These are phyloP conservation scores for Orthosia cruda DNA, from an alignment of 2,888 invertebrate species.

Conservation along the genomic window DNA sequence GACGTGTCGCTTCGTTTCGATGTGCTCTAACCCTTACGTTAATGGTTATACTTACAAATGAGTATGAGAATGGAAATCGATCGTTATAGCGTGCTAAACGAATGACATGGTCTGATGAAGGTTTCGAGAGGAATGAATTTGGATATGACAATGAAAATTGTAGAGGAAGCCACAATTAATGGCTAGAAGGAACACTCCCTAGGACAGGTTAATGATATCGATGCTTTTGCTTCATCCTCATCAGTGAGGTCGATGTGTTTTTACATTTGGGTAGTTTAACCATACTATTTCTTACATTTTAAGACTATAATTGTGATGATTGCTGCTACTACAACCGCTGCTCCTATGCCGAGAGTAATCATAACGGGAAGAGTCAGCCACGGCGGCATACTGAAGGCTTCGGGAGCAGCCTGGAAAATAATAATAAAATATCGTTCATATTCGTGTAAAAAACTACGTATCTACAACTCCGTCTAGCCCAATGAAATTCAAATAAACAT, in stretches of 20 bases:
- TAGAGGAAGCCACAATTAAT: not conserved
- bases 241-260: not conserved
- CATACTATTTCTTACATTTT: not conserved
- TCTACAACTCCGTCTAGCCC: too few relatives aligned
- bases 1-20: too few relatives aligned
- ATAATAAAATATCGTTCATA: too few relatives aligned
- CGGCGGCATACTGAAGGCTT: accelerated
- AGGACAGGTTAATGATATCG: not conserved
- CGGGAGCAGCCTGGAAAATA: slow-evolving; percentile 10
- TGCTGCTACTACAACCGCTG: not conserved
- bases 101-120: not conserved
- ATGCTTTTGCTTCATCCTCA: not conserved
- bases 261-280: not conserved
- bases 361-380: slow-evolving; percentile 14
- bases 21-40: not conserved
- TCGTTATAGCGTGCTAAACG: not conserved
- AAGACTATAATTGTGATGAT: slow-evolving; percentile 8
- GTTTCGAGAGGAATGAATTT: not conserved
- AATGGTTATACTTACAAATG: not conserved
- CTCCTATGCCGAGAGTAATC: not conserved
- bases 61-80: not conserved
- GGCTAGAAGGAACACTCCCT: not conserved
- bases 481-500: too few relatives aligned
- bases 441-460: too few relatives aligned
- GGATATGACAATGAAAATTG: not conserved